Conservation (phyloP, 2,797 vertebrate genomes). For the Odontamblyopus lacepedii region DNA sequence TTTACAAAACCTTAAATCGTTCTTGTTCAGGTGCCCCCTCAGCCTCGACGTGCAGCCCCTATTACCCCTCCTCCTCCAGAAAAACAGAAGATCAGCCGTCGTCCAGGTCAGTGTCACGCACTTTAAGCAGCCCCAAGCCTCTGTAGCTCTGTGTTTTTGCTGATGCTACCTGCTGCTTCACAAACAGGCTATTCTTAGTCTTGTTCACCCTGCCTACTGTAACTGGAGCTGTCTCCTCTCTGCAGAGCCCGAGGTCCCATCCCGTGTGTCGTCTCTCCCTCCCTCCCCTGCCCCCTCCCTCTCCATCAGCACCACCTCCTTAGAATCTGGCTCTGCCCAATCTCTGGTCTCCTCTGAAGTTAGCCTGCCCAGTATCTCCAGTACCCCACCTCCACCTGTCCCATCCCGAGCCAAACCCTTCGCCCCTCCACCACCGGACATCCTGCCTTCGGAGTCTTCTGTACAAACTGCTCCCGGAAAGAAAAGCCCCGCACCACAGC, state of each 20-base stretch:
- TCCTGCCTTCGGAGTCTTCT: constrained; percentile 52
- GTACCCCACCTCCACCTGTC: constrained; percentile 88
- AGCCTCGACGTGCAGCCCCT: constrained; percentile 85
- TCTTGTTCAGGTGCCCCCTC: constrained; percentile 83
- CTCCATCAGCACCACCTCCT: constrained; percentile 84
- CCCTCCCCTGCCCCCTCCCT: constrained; percentile 82
- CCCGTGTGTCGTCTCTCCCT: constrained; percentile 70
- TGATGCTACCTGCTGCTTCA: constrained; percentile 36
- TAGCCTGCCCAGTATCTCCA: constrained; percentile 84
- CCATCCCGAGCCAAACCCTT: constrained; percentile 84
- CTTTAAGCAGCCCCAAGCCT: neutral
- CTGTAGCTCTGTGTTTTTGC: constrained; percentile 6
- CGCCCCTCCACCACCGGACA: constrained; percentile 27
- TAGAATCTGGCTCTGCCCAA: constrained; percentile 85
- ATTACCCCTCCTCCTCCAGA: constrained; percentile 89
- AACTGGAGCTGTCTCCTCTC: constrained; percentile 48
- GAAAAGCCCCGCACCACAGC: constrained; percentile 70
- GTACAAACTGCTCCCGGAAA: constrained; percentile 56
- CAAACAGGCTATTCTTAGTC: constrained; percentile 64
- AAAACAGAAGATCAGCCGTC: constrained; percentile 79
- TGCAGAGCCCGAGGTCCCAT: constrained; percentile 71
- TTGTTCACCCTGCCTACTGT: constrained; percentile 41
- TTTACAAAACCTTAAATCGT: neutral
- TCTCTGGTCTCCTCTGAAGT: constrained; percentile 82
- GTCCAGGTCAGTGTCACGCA: constrained; percentile 59